A percentile compares a stretch with the other conserved stretches of the same genome.
These are phyloP conservation scores for Eretmocerus hayati DNA, from an alignment of 2,888 invertebrate species.

Conservation along the genomic window DNA sequence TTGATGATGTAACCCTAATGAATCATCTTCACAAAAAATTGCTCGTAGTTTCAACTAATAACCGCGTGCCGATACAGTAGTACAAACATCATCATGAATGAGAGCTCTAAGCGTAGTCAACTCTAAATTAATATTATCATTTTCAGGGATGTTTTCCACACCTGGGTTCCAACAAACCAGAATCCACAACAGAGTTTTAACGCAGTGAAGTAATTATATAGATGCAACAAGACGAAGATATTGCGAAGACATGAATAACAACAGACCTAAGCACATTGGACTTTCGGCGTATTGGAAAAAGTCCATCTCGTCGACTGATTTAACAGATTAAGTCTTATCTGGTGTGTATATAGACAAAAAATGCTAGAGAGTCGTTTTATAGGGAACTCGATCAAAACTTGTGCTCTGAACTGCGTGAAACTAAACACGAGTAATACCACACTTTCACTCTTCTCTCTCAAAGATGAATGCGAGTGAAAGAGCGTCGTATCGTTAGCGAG, in stretches of 20 bases:
- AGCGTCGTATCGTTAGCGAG: not conserved
- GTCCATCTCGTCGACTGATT: conserved; percentile 23
- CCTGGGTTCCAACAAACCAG: conserved; percentile 82
- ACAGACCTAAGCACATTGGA: conserved; percentile 16
- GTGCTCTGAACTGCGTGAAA: conserved; percentile 20
- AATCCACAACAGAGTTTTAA: conserved; percentile 72
- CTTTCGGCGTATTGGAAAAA: conserved; percentile 18
- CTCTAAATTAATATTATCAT: not conserved
- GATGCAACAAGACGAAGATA: conserved; percentile 1
- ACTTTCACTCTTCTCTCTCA: conserved; percentile 12
- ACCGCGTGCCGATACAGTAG: too few relatives aligned
- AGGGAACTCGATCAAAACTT: conserved; percentile 23
- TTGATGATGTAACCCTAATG: not conserved
- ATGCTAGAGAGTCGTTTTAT: conserved; percentile 11
- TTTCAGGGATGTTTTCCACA: conserved; percentile 81
- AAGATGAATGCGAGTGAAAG: not conserved
- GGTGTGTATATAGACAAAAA: conserved; percentile 22
- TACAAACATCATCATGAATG: too few relatives aligned
- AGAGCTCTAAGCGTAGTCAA: too few relatives aligned
- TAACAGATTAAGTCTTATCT: conserved; percentile 22
- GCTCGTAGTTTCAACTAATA: too few relatives aligned
- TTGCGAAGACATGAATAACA: conserved; percentile 3
- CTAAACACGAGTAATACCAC: conserved; percentile 2
- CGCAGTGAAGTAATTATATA: conserved; percentile 63
- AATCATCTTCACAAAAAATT: not conserved